Base-by-base conservation (phyloP, 2,797 vertebrate genomes). In the Coranthus polyacanthus region DNA sequence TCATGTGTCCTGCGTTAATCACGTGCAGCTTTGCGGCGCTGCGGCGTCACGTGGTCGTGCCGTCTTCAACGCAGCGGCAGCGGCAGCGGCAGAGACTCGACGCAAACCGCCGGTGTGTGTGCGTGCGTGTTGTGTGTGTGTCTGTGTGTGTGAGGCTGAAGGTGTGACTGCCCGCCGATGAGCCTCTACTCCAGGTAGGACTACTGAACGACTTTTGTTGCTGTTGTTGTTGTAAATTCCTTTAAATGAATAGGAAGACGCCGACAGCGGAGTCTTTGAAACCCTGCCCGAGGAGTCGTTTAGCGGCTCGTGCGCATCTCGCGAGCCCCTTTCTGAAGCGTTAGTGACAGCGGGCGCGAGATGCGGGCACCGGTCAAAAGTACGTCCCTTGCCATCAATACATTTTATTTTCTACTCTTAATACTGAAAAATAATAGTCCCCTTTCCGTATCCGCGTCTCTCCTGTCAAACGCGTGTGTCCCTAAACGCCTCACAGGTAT, bases 11-110 rank as follows among this genome's bases (percentile, higher is more conserved):
- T 42, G 68, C 58, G 46, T 15, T 37, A 0, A 32, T 79, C 62
- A 84, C 86, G 77, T 75, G 83, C 26, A 12, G 49, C 6, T 17
- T 37, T 5, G 12, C 17, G 11, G 34, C 29, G 32, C 43, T n/a
- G 55, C 57, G 0, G 18, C 41, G 65, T 90, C 84, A 90, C 88
- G 79, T 88, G 85, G 36, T 29, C 26, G 26, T 54, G 17, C 2
- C 12, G 2, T 17, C 22, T 37, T 9, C 50, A 18, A 12, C 39
- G 2, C 17, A 17, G 44, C 44, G 2, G 29, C 58, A 12, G 46
- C 62, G 12, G 45, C 16, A n/a, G 63, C 18, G 13, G 17, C 9
- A 2, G 26, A 49, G 34, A 17, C 18, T 20, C 17, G 2, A 24
- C 1, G 2, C 51, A 12, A 16, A 3, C 39, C 2, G 44, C 53